phyloP scores from a whole-genome alignment of 2,113 vertebrate genomes.

The Hypomesus transpacificus region DNA sequence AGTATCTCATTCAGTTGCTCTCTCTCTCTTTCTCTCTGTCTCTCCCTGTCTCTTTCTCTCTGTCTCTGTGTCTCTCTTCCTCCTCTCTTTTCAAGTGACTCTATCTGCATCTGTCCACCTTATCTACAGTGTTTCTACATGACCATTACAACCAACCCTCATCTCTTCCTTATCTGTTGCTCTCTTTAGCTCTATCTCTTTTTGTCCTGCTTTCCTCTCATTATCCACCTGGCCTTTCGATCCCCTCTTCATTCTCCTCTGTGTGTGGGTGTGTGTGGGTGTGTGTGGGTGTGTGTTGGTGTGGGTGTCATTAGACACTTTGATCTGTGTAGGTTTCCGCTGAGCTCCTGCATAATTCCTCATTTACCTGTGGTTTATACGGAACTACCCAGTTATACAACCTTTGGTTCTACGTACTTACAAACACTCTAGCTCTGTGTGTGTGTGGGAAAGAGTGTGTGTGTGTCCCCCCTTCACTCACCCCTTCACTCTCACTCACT shows the following conservation, averaged over 20 bases:
- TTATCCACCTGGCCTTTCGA: too few species aligned
- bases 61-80: constrained; percentile 10
- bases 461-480: not conserved
- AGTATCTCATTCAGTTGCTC: too few species aligned
- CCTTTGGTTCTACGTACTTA: not conserved
- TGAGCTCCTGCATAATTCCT: constrained; percentile 7
- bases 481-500: too few species aligned
- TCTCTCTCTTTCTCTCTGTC: constrained; percentile 12
- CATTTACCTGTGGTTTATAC: not conserved
- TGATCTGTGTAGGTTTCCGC: not conserved
- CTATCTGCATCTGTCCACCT: too few species aligned
- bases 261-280: constrained; percentile 5
- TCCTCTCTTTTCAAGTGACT: constrained; percentile 6
- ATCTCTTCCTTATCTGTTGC: not conserved
- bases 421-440: constrained; percentile 6
- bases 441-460: constrained; percentile 11
- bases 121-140: constrained; percentile 6
- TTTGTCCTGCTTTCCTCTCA: too few species aligned
- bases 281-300: not conserved
- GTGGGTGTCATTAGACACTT: not conserved
- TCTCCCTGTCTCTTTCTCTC: constrained; percentile 7
- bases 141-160: not conserved
- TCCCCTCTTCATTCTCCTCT: not conserved
- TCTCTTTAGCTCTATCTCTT: not conserved
- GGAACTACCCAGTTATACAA: constrained; percentile 5